Evolutionary conservation across 2,888 invertebrate genomes (phyloP), one percentile per base, ranked within the genome.

Genomic region (Troglohyphantes excavatus): DNA sequence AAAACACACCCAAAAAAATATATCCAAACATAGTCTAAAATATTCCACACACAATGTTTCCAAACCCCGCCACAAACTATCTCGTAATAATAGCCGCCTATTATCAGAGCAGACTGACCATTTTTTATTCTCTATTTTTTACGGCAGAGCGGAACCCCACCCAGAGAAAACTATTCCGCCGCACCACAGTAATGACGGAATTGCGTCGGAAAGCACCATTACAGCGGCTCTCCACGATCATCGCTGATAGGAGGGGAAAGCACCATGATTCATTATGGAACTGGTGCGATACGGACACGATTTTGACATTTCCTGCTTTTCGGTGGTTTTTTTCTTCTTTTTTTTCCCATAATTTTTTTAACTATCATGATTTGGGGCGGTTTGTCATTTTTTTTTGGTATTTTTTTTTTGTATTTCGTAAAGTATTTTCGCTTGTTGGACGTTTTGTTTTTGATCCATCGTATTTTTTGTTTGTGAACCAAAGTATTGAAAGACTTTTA

Each of bases 201-300:
- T 53, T 17, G 53, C 53, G 53, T 53, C 53, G n/a, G n/a, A 11
- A n/a, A 53, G 17, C 2, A 17, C 53, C 53, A 53, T 53, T 53
- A 53, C 53, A 17, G 13, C 53, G 3, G 39, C 1, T 39, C 7
- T 39, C 39, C 39, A 39, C 39, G 53, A 17, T n/a, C n/a, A 53
- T 13, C 53, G 53, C 53, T 53, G 53, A 53, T 17, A 53, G 53
- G 13, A 53, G n/a, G 53, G 13, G 53, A 53, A n/a, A n/a, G 53
- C n/a, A n/a, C 53, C 53, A 53, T 53, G n/a, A 53, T 53, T 53
- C 53, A 53, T 53, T 53, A 53, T 53, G 17, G 53, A n/a, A 53
- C 53, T 53, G 53, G 53, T 53, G 53, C 53, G 53, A 53, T 53
- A 53, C n/a, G 53, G 53, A 53, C 53, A 53, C 53, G n/a, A 53